These are phyloP conservation scores for Macrophya alboannulata DNA, from an alignment of 2,888 invertebrate genomes.

Conservation along the genomic window DNA sequence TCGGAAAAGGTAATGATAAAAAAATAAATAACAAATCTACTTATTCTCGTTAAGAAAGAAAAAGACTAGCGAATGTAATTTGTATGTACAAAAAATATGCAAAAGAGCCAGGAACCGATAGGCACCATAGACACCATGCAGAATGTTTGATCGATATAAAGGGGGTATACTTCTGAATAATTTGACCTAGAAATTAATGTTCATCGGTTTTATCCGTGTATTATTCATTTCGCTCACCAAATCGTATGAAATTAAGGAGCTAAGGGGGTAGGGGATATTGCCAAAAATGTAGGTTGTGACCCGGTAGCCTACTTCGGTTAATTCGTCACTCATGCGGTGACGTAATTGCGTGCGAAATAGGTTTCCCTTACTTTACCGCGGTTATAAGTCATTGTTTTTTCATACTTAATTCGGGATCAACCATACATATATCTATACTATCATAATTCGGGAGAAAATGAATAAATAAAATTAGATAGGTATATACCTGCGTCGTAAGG, in stretches of 20 bases:
- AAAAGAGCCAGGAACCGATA: constrained; percentile 37
- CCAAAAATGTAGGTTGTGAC: constrained; percentile 54
- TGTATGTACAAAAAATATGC: too few relatives aligned
- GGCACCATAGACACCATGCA: constrained; percentile 41
- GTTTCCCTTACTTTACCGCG: neutral
- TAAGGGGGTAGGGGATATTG: neutral
- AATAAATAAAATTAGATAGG: neutral
- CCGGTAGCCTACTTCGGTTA: constrained; percentile 13
- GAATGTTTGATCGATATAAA: constrained; percentile 35
- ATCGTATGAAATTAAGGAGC: constrained; percentile 83
- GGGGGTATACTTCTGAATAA: neutral
- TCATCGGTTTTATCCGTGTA: neutral
- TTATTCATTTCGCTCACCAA: neutral
- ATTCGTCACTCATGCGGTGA: neutral
- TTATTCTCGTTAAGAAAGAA: neutral
- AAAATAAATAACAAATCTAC: neutral
- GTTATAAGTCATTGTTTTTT: neutral
- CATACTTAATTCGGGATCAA: neutral
- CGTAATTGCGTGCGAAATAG: constrained; percentile 28
- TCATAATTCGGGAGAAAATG: neutral
- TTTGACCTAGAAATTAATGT: neutral
- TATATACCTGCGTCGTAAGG: neutral
- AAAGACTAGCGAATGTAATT: neutral
- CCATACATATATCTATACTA: neutral
- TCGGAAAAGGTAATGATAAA: constrained; percentile 88